A percentile compares a stretch with the other conserved stretches of the same genome.
phyloP scores from a whole-genome alignment of 2,797 vertebrate species.

The Apodemus agrarius region DNA sequence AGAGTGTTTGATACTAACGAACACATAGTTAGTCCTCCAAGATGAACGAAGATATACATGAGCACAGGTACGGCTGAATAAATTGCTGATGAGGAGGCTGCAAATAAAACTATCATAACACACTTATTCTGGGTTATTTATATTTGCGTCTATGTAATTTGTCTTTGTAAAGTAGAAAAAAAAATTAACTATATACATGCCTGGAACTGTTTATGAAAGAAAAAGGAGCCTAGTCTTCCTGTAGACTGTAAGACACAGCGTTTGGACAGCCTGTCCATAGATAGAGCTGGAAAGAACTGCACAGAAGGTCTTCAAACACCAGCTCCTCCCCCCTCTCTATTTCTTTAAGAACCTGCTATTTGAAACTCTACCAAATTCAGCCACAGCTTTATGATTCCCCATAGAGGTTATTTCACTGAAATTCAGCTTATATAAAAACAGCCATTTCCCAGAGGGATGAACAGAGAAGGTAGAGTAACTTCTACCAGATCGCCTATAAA shows the following conservation, averaged over 20 bases:
- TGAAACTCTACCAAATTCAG: constrained; percentile 28
- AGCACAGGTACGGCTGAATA: neutral
- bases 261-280: neutral
- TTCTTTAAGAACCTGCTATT: constrained; percentile 54
- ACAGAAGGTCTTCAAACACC: constrained; percentile 1
- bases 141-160: neutral
- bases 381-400: constrained; percentile 61
- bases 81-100: neutral
- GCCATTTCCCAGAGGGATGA: constrained; percentile 72
- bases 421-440: constrained; percentile 61
- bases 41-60: neutral
- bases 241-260: neutral
- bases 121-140: neutral
- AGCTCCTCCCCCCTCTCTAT: neutral
- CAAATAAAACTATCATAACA: neutral
- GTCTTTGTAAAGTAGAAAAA: constrained; percentile 21
- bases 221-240: neutral
- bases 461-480: constrained; percentile 60
- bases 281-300: neutral
- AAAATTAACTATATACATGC: neutral
- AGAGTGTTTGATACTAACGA: neutral
- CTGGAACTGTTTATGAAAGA: neutral
- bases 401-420: constrained; percentile 56
- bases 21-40: neutral
- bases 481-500: constrained; percentile 49